Evolutionary conservation across 1,140 invertebrate species (phyloP), one percentile per base, ranked within the genome.

Genomic region (Papilio polyxenes): DNA sequence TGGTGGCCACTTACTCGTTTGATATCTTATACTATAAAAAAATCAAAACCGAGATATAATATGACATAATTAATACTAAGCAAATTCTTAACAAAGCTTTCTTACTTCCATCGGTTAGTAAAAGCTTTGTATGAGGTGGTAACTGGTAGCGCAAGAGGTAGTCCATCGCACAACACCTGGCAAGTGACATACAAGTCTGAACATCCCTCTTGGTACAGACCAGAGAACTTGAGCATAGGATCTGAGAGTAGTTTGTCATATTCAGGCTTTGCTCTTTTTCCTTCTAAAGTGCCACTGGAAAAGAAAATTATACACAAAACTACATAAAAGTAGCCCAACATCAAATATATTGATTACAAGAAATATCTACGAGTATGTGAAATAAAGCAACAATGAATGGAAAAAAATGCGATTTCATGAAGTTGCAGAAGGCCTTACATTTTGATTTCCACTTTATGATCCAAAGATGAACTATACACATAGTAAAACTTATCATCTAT

Each of bases 51-150:
- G 40, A 6, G 40, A 44, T 31, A 31, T 31, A 2, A 44, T 3
- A 44, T 44, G 40, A 3, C 40, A 6, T 1, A 7, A 44, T 44
- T 44, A 44, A 44, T 44, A 44, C 7, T 44, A 6, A 44, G 40
- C 3, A 44, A 44, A 44, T 44, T 44, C 7, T 4, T 44, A 79
- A 62, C 56, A 31, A 75, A 74, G 72, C 8, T 48, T 81, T 95
- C 96, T 95, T 96, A 98, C 98, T 98, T 99, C 98, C 98, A 99
- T 89, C 98, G 95, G 56, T 97, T 98, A 59, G 97, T 97, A 89
- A 99, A 99, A 40, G 98, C 95, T 95, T 99, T 99, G 88, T 99
- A 99, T 3, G 98, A 97, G 37, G 98, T 99, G 62, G 96, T 96
- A 44, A 99, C 97, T 17, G 98, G 98, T 80, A 99, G 94, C 51